These are phyloP conservation scores for Andricus curvator DNA, from an alignment of 2,888 invertebrate species.

Conservation along the genomic window DNA sequence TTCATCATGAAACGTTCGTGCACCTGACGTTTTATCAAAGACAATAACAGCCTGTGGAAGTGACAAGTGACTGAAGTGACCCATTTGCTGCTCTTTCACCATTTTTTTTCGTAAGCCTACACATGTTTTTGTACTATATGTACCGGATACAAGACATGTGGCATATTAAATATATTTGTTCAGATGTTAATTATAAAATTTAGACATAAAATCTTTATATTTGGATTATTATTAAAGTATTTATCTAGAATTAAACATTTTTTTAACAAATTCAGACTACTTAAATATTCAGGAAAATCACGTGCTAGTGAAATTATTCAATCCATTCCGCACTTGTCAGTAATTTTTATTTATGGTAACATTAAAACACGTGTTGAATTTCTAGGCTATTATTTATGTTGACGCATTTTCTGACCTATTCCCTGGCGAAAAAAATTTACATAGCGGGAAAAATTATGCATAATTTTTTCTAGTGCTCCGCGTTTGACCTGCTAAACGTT, in stretches of 20 bases:
- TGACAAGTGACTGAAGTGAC: conserved; percentile 37
- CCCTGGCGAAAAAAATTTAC: too few species aligned
- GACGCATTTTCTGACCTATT: background rate
- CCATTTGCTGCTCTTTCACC: conserved; percentile 18
- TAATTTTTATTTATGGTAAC: background rate
- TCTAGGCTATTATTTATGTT: background rate
- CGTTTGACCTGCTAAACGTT: too few species aligned
- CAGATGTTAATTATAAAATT: background rate
- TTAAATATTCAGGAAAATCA: background rate
- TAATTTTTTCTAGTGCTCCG: too few species aligned
- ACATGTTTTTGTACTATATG: background rate
- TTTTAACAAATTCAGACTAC: too few species aligned
- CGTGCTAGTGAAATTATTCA: background rate
- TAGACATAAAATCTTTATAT: background rate
- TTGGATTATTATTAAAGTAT: too few species aligned
- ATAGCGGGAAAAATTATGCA: too few species aligned
- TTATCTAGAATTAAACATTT: too few species aligned
- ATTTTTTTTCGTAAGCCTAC: conserved; percentile 11
- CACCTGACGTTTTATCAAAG: conserved; percentile 26
- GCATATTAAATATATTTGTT: background rate
- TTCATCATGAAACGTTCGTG: conserved; percentile 6
- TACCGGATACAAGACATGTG: conserved; percentile 10
- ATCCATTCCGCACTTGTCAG: background rate
- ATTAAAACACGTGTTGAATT: background rate
- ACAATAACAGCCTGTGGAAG: conserved; percentile 15